Conservation (phyloP, 1,140 invertebrate genomes). For the Leptopilina clavipes region DNA sequence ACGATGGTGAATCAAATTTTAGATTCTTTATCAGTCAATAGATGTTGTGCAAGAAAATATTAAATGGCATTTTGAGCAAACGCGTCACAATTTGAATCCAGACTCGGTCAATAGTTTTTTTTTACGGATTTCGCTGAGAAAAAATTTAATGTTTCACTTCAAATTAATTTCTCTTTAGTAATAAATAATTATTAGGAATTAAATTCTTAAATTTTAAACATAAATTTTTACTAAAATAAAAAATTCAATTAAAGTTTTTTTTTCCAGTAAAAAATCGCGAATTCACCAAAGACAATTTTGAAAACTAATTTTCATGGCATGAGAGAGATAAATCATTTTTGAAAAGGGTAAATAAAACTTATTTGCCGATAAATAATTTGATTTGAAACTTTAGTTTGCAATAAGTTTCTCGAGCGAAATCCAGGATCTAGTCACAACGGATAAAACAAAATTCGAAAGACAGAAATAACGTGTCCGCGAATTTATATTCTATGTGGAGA, state of each 20-base stretch:
- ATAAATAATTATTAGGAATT: too few relatives aligned
- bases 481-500: neutral
- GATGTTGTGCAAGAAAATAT: neutral
- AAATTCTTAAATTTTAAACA: neutral
- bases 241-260: too few relatives aligned
- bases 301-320: neutral
- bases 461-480: neutral
- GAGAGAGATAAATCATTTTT: neutral
- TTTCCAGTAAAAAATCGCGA: too few relatives aligned
- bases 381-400: neutral
- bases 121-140: neutral
- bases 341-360: neutral
- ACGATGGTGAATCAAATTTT: neutral
- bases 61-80: neutral
- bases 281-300: too few relatives aligned
- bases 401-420: neutral
- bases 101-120: neutral
- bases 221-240: neutral
- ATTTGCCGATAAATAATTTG: neutral
- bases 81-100: neutral
- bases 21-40: neutral
- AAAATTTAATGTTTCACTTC: neutral
- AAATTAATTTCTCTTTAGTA: neutral
- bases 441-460: neutral
- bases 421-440: slow-evolving; percentile 14